A percentile compares a stretch with the other conserved stretches of the same genome.
Evolutionary conservation across 2,888 invertebrate genomes (phyloP).

Genomic region (Pachymerium ferrugineum): DNA sequence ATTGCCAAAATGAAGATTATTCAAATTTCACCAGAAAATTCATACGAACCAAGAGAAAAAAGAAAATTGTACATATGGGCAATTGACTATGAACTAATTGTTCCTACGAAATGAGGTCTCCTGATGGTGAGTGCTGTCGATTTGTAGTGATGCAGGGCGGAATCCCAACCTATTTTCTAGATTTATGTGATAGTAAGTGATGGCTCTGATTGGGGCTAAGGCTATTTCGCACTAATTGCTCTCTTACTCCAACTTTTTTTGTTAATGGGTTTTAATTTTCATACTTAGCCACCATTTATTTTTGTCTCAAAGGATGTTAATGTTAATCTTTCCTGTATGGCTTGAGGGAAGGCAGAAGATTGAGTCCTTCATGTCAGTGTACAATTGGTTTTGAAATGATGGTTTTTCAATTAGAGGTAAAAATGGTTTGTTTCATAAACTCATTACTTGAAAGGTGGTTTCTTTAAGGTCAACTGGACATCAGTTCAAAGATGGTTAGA

Average conservation of each 20-base stretch:
- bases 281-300: no score
- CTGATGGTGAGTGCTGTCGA: neutral
- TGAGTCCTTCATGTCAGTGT: neutral
- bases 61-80: neutral
- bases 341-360: neutral
- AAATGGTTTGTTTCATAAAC: no score
- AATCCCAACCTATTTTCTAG: constrained; percentile 10
- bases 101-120: neutral
- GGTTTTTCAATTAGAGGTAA: no score
- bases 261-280: no score
- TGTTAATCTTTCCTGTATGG: no score
- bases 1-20: no score
- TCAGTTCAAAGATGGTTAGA: no score
- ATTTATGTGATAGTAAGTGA: neutral
- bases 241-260: neutral
- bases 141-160: neutral
- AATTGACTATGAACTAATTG: constrained; percentile 1
- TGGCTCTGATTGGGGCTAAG: constrained; percentile 24
- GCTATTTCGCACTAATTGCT: neutral
- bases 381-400: no score
- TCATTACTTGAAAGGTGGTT: neutral
- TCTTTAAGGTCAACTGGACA: no score
- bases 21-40: neutral
- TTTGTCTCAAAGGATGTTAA: no score
- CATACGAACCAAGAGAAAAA: neutral